These are phyloP conservation scores for Emydocephalus ijimae DNA, from an alignment of 2,113 vertebrate genomes.

Conservation along the genomic window DNA sequence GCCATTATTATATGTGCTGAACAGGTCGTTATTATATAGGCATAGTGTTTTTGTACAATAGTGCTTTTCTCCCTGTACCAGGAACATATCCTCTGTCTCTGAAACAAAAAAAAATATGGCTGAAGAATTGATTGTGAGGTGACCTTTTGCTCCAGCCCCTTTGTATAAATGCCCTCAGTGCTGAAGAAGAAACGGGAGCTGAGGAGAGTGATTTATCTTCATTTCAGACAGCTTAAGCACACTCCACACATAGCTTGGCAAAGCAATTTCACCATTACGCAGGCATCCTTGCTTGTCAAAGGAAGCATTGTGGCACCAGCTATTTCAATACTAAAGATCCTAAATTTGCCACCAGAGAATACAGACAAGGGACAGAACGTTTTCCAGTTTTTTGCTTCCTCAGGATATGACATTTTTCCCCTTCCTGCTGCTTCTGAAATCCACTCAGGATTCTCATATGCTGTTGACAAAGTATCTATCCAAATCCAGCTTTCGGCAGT, in stretches of 20 bases:
- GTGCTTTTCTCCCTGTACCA: background rate
- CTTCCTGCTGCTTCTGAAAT: slow-evolving; percentile 41
- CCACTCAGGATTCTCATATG: slow-evolving; percentile 40
- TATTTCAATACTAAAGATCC: background rate
- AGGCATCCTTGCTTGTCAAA: background rate
- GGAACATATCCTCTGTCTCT: too few species aligned
- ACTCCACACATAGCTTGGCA: background rate
- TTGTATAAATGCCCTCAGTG: background rate
- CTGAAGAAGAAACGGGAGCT: background rate
- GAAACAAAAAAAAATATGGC: background rate
- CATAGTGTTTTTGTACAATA: background rate
- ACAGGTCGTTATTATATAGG: background rate
- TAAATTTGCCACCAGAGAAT: background rate
- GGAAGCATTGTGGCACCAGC: background rate
- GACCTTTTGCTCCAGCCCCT: background rate
- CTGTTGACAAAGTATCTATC: slow-evolving; percentile 58
- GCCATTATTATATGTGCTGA: background rate
- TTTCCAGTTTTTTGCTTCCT: slow-evolving; percentile 23
- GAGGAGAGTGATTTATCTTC: background rate
- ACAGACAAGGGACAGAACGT: background rate
- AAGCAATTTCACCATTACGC: background rate
- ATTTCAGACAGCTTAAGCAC: background rate
- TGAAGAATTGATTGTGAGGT: background rate
- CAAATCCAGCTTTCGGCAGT: slow-evolving; percentile 50
- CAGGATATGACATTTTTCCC: slow-evolving; percentile 21